phyloP scores from a whole-genome alignment of 2,888 invertebrate genomes.

The Xestia c-nigrum region DNA sequence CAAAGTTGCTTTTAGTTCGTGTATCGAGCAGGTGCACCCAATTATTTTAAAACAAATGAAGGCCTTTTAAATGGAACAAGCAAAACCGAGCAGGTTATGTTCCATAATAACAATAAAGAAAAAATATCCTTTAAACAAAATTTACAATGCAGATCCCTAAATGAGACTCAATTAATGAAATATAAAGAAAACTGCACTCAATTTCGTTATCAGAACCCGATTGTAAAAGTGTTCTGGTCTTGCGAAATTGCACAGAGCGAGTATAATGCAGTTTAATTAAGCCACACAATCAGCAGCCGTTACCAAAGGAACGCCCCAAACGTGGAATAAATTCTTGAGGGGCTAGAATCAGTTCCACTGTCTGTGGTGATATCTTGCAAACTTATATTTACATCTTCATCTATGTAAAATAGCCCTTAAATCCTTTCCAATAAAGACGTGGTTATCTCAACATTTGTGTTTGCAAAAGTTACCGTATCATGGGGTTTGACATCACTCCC shows the following conservation, averaged over 20 bases:
- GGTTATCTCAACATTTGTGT: neutral
- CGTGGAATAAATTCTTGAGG: slow-evolving; percentile 87
- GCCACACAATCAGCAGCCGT: slow-evolving; percentile 87
- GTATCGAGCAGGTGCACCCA: slow-evolving; percentile 55
- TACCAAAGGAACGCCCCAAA: slow-evolving; percentile 88
- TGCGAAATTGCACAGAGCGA: slow-evolving; percentile 78
- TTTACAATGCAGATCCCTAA: slow-evolving; percentile 41
- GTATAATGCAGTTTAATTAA: slow-evolving; percentile 88
- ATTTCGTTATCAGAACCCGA: slow-evolving; percentile 62
- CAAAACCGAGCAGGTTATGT: slow-evolving; percentile 20
- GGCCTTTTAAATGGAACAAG: slow-evolving; percentile 41
- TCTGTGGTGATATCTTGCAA: slow-evolving; percentile 78
- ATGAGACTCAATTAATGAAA: slow-evolving; percentile 54
- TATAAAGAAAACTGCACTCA: slow-evolving; percentile 61
- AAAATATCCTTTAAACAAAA: slow-evolving; percentile 41
- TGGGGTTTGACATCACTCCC: slow-evolving; percentile 85
- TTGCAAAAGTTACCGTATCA: slow-evolving; percentile 70
- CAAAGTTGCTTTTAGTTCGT: slow-evolving; percentile 39
- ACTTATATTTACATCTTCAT: slow-evolving; percentile 37
- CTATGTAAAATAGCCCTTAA: slow-evolving; percentile 64
- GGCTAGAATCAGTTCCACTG: slow-evolving; percentile 81
- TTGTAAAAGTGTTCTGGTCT: slow-evolving; percentile 57
- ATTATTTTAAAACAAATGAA: slow-evolving; percentile 57
- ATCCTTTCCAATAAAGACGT: slow-evolving; percentile 54
- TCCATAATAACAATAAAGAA: slow-evolving; percentile 38